phyloP scores from a whole-genome alignment of 1,140 invertebrate genomes.

The Solenopsis fugax region DNA sequence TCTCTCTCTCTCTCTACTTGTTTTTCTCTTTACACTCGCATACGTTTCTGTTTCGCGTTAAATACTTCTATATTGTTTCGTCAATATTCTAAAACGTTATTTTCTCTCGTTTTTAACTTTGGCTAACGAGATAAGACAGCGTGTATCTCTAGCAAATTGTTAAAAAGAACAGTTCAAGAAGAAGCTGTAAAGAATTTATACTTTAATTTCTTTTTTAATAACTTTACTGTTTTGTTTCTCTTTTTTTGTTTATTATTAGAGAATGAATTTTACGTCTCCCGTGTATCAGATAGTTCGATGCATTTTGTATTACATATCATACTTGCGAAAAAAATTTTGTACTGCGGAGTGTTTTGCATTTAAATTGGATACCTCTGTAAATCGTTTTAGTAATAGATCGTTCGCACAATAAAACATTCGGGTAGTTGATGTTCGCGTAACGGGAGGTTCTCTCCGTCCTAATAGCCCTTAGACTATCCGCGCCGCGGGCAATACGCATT shows the following conservation, averaged over 20 bases:
- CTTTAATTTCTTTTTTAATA: neutral
- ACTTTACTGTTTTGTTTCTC: conserved; percentile 2
- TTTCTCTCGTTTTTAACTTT: neutral
- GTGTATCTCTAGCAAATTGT: neutral
- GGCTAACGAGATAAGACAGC: neutral
- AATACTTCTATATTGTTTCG: neutral
- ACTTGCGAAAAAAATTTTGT: conserved; percentile 25
- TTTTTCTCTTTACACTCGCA: conserved; percentile 21
- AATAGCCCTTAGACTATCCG: conserved; percentile 56
- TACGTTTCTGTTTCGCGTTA: conserved; percentile 9
- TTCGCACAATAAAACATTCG: conserved; percentile 60
- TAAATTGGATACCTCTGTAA: conserved; percentile 59
- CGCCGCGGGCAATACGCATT: conserved; percentile 43
- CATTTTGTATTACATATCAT: conserved; percentile 34
- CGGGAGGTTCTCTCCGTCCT: conserved; percentile 50
- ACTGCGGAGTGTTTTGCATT: conserved; percentile 44
- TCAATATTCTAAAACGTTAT: neutral
- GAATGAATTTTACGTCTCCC: neutral
- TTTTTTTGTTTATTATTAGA: neutral
- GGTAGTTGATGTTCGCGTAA: conserved; percentile 58
- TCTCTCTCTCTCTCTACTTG: conserved; percentile 1
- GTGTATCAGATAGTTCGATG: neutral
- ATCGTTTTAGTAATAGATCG: conserved; percentile 58
- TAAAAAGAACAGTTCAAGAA: neutral
- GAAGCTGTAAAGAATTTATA: neutral